A percentile compares a stretch with the other conserved stretches of the same genome.
These are phyloP conservation scores for Drosophila quadrilineata DNA, from an alignment of 1,140 invertebrate species.

Conservation along the genomic window DNA sequence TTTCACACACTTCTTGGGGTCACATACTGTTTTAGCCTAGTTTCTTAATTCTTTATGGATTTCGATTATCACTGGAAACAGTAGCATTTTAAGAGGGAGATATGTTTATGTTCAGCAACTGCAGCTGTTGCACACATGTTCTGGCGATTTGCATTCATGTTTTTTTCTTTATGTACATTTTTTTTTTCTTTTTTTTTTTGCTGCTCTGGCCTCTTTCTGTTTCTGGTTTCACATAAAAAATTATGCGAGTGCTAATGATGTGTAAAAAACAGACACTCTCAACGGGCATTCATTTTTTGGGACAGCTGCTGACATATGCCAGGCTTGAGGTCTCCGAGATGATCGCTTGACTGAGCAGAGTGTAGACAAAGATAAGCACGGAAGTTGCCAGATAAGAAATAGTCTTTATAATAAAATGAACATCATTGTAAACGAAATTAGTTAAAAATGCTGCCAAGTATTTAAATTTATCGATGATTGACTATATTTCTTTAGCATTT, in stretches of 20 bases:
- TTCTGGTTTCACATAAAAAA: slow-evolving; percentile 7
- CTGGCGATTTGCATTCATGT: slow-evolving; percentile 32
- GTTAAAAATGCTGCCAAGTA: slow-evolving; percentile 8
- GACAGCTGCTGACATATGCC: slow-evolving; percentile 31
- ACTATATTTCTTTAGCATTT: background rate
- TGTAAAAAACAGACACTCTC: slow-evolving; percentile 40
- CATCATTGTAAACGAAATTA: slow-evolving; percentile 35
- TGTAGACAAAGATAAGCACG: slow-evolving; percentile 51
- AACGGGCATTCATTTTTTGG: slow-evolving; percentile 6
- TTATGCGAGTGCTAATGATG: slow-evolving; percentile 47
- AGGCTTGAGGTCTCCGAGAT: slow-evolving; percentile 22
- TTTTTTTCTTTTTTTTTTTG: slow-evolving; percentile 12
- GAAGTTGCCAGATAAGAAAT: slow-evolving; percentile 33
- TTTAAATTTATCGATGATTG: background rate
- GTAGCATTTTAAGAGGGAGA: no score
- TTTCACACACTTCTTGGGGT: no score
- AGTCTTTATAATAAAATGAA: slow-evolving; percentile 18
- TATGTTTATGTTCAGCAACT: background rate
- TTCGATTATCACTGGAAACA: no score
- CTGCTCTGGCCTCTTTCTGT: background rate
- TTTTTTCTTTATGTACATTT: slow-evolving; percentile 16
- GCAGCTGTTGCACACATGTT: slow-evolving; percentile 63
- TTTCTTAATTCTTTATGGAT: no score
- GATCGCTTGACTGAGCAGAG: slow-evolving; percentile 23
- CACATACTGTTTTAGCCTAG: no score